Conservation (phyloP, 2,113 vertebrate species). For the Paradoxurus hermaphroditus region DNA sequence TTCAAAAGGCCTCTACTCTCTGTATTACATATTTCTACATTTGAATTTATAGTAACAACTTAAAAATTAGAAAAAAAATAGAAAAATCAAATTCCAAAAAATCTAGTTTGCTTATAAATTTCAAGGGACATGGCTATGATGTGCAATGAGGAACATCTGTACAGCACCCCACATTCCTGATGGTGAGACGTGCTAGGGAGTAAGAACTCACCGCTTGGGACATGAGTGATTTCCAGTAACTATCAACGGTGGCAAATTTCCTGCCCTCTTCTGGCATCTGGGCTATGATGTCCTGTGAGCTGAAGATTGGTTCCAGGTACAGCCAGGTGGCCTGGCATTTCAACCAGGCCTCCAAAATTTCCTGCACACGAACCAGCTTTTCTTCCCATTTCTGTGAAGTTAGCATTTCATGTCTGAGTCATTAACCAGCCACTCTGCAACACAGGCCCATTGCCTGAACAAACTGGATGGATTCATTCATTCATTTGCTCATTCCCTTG, state of each 20-base stretch:
- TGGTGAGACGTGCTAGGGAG: background rate
- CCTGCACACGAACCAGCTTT: conserved; percentile 89
- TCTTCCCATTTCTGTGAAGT: conserved; percentile 89
- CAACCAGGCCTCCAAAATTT: conserved; percentile 90
- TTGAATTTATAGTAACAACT: background rate
- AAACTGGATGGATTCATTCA: background rate
- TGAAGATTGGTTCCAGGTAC: conserved; percentile 96
- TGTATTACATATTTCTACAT: background rate
- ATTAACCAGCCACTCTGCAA: background rate
- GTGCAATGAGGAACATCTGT: background rate
- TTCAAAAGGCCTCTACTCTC: background rate
- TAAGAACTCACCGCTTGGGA: conserved; percentile 84
- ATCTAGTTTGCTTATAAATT: background rate
- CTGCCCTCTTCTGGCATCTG: conserved; percentile 96
- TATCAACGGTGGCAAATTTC: conserved; percentile 91
- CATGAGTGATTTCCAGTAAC: conserved; percentile 91
- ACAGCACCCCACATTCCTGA: background rate
- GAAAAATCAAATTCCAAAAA: conserved; percentile 36
- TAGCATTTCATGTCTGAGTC: conserved; percentile 33
- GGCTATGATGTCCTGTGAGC: conserved; percentile 93
- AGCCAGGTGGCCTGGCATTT: conserved; percentile 93
- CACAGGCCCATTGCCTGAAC: background rate
- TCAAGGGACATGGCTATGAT: background rate
- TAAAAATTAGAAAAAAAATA: background rate
- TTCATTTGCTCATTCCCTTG: background rate